Conservation (phyloP, 2,113 vertebrate genomes). For the Ceyx melanurus region DNA sequence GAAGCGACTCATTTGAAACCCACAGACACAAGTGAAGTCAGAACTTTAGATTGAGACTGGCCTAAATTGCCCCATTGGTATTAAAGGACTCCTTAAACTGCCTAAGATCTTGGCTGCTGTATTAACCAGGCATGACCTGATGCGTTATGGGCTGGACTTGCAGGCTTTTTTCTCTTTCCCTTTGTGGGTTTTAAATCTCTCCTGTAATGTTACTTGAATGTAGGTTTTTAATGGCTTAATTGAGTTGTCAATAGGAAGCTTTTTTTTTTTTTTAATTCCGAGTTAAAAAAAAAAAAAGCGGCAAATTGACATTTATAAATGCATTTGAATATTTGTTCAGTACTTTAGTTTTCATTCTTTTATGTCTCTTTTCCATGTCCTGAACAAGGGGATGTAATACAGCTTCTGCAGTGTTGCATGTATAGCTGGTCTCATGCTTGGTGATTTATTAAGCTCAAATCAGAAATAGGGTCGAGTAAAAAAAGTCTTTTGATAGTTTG, state of each 20-base stretch:
- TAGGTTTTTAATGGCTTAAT: constrained; percentile 67
- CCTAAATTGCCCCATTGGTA: constrained; percentile 50
- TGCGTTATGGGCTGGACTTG: constrained; percentile 50
- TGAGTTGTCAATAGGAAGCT: constrained; percentile 57
- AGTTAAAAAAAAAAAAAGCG: neutral
- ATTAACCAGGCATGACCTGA: constrained; percentile 52
- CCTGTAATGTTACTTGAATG: constrained; percentile 63
- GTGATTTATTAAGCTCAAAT: constrained; percentile 40
- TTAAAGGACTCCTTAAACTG: constrained; percentile 48
- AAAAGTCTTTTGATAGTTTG: constrained; percentile 43
- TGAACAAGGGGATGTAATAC: constrained; percentile 15
- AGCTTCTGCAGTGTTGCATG: constrained; percentile 21
- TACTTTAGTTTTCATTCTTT: constrained; percentile 60
- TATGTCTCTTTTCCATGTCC: constrained; percentile 35
- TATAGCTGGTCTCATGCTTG: neutral
- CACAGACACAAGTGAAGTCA: constrained; percentile 51
- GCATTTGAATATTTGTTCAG: constrained; percentile 47
- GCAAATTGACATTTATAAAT: constrained; percentile 57
- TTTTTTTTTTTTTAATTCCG: neutral
- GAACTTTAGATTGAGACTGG: constrained; percentile 51
- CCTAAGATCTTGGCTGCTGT: constrained; percentile 51
- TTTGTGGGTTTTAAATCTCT: constrained; percentile 65
- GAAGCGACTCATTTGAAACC: constrained; percentile 58
- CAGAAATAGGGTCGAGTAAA: neutral
- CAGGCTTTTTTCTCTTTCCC: constrained; percentile 57